Evolutionary conservation across 2,797 vertebrate genomes (phyloP), one percentile per base, ranked within the genome.

Genomic region (Strix occidentalis): DNA sequence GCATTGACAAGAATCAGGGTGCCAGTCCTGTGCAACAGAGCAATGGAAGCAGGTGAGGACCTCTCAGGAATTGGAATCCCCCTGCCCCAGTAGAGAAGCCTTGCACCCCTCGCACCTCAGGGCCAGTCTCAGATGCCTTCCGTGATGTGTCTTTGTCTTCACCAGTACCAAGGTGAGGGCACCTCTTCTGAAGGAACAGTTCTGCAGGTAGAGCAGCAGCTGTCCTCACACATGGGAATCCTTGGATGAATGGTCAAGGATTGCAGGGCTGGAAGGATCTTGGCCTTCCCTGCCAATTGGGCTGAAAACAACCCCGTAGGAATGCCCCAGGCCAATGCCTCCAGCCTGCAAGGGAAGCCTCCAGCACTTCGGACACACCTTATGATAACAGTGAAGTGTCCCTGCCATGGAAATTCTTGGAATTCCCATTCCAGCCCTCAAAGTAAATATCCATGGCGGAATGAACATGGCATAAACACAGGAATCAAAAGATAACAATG

Each of bases 331-430:
- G 31, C 21, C 31, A 33, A 4, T 16, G 63, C 65, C 43, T 41
- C 29, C 26, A 20, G 23, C 31, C 50, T 68, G 20, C n/a, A 63
- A 71, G 24, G 29, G 24, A 85, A 4, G 15, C 28, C 50, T 72
- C 13, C 56, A 48, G 26, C 25, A 41, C 16, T 61, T 64, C 3
- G 0, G 1, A 33, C 4, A 11, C 3, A 8, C 3, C 16, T 70
- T 70, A 26, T 46, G 25, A 39, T 25, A 56, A 28, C 25, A 74
- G 16, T 53, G 28, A 54, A 24, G 4, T 26, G 31, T 23, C 76
- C 17, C 74, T 61, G 31, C 35, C 53, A 9, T 9, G 20, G 29
- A 51, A 80, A 76, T 84, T 65, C 48, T 41, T 13, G 7, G 14
- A 60, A 65, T 74, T 37, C 57, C 70, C 29, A 53, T 35, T 33